phyloP scores from a whole-genome alignment of 2,888 invertebrate genomes.

The Yponomeuta evonymella region DNA sequence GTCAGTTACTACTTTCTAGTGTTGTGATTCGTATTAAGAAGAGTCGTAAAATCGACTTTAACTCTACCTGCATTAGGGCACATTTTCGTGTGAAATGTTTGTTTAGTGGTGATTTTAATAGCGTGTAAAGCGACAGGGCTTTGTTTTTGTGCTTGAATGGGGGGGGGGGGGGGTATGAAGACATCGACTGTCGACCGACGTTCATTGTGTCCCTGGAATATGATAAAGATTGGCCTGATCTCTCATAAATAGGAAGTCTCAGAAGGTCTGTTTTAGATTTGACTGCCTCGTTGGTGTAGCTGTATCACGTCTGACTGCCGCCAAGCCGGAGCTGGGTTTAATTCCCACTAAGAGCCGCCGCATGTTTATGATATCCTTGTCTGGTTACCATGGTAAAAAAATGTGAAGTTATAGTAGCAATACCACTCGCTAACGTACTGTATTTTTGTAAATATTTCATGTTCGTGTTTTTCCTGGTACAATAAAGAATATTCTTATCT shows the following conservation, averaged over 20 bases:
- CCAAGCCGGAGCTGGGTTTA: no score
- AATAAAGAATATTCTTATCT: no score
- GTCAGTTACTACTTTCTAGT: slow-evolving; percentile 29
- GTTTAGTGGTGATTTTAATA: slow-evolving; percentile 41
- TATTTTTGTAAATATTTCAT: no score
- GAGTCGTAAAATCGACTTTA: slow-evolving; percentile 19
- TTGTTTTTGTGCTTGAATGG: slow-evolving; percentile 55
- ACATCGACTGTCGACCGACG: slow-evolving; percentile 58
- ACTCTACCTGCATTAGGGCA: slow-evolving; percentile 20
- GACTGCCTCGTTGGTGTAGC: no score
- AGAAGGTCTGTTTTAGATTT: neutral
- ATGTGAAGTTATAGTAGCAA: no score
- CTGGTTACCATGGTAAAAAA: no score
- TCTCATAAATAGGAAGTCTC: neutral
- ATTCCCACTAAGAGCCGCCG: no score
- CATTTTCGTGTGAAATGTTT: slow-evolving; percentile 24
- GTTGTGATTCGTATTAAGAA: slow-evolving; percentile 23
- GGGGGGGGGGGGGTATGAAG: slow-evolving; percentile 45
- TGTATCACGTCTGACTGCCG: no score
- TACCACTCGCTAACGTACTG: no score
- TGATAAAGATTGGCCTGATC: slow-evolving; percentile 44
- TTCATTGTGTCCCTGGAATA: slow-evolving; percentile 46
- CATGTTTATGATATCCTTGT: no score
- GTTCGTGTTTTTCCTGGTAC: no score
- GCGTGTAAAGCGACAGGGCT: slow-evolving; percentile 57